Evolutionary conservation across 2,113 vertebrate species (phyloP).

Genomic region (Steatornis caripensis): DNA sequence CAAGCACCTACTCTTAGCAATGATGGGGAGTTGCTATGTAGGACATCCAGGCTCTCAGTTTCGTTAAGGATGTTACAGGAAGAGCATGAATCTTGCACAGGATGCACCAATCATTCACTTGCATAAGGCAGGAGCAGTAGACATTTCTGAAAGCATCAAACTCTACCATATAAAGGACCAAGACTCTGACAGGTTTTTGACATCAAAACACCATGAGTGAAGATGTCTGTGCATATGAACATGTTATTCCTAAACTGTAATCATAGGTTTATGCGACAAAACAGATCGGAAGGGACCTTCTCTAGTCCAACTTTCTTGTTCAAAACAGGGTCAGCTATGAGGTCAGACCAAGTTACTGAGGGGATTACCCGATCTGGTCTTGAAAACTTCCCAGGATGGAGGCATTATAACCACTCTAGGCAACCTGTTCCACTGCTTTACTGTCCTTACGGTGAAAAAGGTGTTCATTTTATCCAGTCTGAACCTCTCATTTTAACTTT

Average conservation of each 20-base stretch:
- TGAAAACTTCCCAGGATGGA: not conserved
- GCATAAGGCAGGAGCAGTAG: not conserved
- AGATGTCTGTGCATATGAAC: not conserved
- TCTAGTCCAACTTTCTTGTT: not conserved
- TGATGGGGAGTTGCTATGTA: not conserved
- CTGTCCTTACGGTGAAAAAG: not conserved
- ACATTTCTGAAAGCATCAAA: not conserved
- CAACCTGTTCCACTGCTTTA: not conserved
- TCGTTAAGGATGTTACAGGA: not conserved
- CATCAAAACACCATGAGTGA: not conserved
- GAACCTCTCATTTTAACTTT: not conserved
- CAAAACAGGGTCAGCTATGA: not conserved
- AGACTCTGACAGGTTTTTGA: not conserved
- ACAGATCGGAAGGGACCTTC: not conserved
- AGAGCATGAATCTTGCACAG: not conserved
- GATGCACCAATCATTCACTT: not conserved
- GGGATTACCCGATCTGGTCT: not conserved
- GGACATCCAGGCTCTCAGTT: not conserved
- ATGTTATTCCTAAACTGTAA: not conserved
- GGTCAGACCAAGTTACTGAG: not conserved
- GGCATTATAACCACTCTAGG: not conserved
- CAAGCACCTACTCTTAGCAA: not conserved
- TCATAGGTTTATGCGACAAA: not conserved
- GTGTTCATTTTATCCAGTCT: not conserved
- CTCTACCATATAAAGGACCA: not conserved